phyloP scores from a whole-genome alignment of 2,888 invertebrate genomes.

The Drosophila longiperda region DNA sequence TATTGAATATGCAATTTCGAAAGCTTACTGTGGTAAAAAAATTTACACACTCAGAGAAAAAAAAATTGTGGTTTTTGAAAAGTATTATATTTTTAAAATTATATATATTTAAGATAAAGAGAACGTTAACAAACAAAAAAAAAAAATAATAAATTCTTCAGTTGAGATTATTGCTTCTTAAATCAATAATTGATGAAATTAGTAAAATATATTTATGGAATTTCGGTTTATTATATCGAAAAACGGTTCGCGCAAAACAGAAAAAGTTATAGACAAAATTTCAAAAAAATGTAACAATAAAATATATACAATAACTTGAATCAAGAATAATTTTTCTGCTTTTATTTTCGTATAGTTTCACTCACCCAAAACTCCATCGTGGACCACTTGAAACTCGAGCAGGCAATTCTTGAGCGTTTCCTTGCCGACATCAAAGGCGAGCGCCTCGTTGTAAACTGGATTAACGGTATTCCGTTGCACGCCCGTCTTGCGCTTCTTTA shows the following conservation, averaged over 20 bases:
- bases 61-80: neutral
- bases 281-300: fast-evolving
- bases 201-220: too few relatives aligned
- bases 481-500: slow-evolving; percentile 97
- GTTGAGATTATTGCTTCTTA: too few relatives aligned
- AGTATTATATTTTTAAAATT: too few relatives aligned
- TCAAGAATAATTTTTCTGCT: neutral
- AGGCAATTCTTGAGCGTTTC: slow-evolving; percentile 86
- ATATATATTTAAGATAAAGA: too few relatives aligned
- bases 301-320: neutral
- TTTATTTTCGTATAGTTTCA: neutral
- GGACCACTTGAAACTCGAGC: slow-evolving; percentile 87
- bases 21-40: neutral
- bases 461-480: slow-evolving; percentile 94
- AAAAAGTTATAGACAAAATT: neutral
- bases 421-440: slow-evolving; percentile 95
- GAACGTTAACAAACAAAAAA: too few relatives aligned
- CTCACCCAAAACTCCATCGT: slow-evolving; percentile 87
- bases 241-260: too few relatives aligned
- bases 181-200: neutral
- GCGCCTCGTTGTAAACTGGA: slow-evolving; percentile 96
- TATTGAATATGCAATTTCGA: neutral
- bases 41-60: neutral
- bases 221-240: neutral
- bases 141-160: too few relatives aligned